Percentiles rank a stretch among this genome's conserved stretches.
These are phyloP conservation scores for Actinernus sp. DNA, from an alignment of 92 coral and sea anemone genomes.

Conservation along the genomic window DNA sequence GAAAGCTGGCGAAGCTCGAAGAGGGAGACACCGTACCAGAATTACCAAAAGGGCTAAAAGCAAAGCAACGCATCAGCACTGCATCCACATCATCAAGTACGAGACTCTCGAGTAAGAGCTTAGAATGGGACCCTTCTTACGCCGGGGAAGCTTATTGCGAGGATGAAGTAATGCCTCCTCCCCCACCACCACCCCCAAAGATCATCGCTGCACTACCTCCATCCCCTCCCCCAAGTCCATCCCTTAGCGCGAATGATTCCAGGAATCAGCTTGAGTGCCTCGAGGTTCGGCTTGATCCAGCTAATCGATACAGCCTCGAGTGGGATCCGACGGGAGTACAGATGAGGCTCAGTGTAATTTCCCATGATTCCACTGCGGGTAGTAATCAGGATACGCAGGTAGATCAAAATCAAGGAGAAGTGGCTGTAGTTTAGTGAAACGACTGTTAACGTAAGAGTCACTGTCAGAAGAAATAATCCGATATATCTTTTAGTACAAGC, in stretches of 20 bases:
- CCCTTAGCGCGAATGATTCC: slow-evolving; percentile 49
- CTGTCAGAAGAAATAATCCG: too few species aligned
- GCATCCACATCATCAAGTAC: slow-evolving; percentile 76
- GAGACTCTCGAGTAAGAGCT: slow-evolving; percentile 73
- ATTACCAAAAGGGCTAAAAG: slow-evolving; percentile 82
- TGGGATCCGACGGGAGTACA: slow-evolving; percentile 99
- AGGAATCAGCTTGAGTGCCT: slow-evolving; percentile 71
- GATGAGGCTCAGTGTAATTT: slow-evolving; percentile 89
- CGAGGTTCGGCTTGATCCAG: slow-evolving; percentile 71
- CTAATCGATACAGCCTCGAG: slow-evolving; percentile 93
- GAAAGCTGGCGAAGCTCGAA: slow-evolving; percentile 76
- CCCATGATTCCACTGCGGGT: slow-evolving; percentile 84
- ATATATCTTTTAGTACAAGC: too few species aligned
- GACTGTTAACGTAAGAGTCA: too few species aligned
- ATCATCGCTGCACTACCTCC: slow-evolving; percentile 51
- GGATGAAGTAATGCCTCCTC: slow-evolving; percentile 88
- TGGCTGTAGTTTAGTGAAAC: too few species aligned
- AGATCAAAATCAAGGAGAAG: too few species aligned
- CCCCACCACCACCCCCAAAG: slow-evolving; percentile 84
- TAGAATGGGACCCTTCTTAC: slow-evolving; percentile 96
- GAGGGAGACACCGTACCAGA: slow-evolving; percentile 92
- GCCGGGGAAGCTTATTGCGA: slow-evolving; percentile 82
- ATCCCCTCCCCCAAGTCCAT: slow-evolving; percentile 71
- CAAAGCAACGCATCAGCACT: slow-evolving; percentile 76
- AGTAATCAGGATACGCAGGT: not conserved